These are phyloP conservation scores for Eumacrocentrus americanus DNA, from an alignment of 2,888 invertebrate genomes.

Conservation along the genomic window DNA sequence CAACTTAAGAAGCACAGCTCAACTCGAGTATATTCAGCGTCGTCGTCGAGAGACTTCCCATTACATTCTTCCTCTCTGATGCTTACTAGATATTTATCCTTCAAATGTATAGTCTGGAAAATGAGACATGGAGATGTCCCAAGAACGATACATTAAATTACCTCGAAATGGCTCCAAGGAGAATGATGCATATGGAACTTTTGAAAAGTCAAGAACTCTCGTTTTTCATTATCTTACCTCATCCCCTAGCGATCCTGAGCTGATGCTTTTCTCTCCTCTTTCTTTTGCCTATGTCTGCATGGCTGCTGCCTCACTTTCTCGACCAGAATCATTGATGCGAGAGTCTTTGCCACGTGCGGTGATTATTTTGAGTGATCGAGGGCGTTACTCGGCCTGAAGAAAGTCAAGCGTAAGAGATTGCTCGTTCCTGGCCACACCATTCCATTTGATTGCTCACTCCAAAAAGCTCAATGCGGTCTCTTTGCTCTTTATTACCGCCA, in stretches of 20 bases:
- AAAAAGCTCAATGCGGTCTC: constrained; percentile 7
- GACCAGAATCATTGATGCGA: constrained; percentile 49
- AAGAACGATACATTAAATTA: too few relatives aligned
- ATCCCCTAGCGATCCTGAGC: too few relatives aligned
- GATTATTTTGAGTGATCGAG: constrained; percentile 58
- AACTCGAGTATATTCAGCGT: neutral
- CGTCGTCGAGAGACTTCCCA: neutral
- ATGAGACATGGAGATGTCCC: too few relatives aligned
- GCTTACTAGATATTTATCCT: constrained; percentile 4
- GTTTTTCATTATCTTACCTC: too few relatives aligned
- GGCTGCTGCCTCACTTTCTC: too few relatives aligned
- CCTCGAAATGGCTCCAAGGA: too few relatives aligned
- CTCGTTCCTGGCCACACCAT: constrained; percentile 36
- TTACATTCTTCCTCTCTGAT: neutral
- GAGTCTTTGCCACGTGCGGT: constrained; percentile 39
- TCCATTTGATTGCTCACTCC: constrained; percentile 13
- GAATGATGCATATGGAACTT: too few relatives aligned
- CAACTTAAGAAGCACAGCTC: neutral
- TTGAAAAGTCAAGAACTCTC: too few relatives aligned
- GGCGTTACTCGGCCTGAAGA: constrained; percentile 43
- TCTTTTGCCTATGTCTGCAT: constrained; percentile 30
- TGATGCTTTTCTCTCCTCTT: constrained; percentile 7
- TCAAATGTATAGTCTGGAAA: too few relatives aligned
- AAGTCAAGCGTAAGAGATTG: constrained; percentile 56
- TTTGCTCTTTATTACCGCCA: constrained; percentile 6